Evolutionary conservation across 1,140 invertebrate genomes (phyloP), one percentile per base, ranked within the genome.

Genomic region (Lanistes nyassanus): DNA sequence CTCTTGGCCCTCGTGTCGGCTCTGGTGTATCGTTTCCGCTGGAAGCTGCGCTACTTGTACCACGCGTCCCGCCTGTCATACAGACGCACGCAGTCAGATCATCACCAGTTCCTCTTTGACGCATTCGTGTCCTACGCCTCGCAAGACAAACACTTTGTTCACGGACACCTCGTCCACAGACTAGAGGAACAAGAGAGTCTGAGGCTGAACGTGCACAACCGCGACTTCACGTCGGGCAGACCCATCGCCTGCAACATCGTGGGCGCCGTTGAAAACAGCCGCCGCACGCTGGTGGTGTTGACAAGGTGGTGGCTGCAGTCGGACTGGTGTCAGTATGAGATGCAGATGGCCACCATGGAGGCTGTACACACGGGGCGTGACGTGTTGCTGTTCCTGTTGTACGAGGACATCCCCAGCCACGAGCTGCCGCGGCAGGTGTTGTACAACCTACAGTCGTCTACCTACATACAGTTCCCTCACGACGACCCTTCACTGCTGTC

Each of bases 301-400:
- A 92, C 92, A 75, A 90, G 92, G 80, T 88, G 90, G 56, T 93
- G 93, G 81, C 89, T 91, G 0, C 90, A 91, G 76, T 93, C 92
- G 21, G 90, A 92, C 36, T 93, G 93, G 93, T 93, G 93, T 81
- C 79, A 90, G 62, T 93, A 92, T 91, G 93, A 94, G 83, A 91
- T 92, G 19, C 91, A 93, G 60, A 82, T 82, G 78, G 80, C 80
- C 34, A 72, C 64, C 2, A 76, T 80, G 76, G 80, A 82, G 68
- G 65, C 65, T 9, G 51, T 76, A 19, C 36, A 78, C 51, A 80
- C 65, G 1, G 79, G 76, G n/a, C 36, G 79, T 19, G 66, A 74
- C 16, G 75, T 80, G n/a, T 29, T 82, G 9, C n/a, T 77, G 21
- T 72, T 79, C 23, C 51, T 82, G 37, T 34, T 82, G 37, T 72